Conservation (phyloP, 1,140 invertebrate genomes). For the Orchestia grillus region DNA sequence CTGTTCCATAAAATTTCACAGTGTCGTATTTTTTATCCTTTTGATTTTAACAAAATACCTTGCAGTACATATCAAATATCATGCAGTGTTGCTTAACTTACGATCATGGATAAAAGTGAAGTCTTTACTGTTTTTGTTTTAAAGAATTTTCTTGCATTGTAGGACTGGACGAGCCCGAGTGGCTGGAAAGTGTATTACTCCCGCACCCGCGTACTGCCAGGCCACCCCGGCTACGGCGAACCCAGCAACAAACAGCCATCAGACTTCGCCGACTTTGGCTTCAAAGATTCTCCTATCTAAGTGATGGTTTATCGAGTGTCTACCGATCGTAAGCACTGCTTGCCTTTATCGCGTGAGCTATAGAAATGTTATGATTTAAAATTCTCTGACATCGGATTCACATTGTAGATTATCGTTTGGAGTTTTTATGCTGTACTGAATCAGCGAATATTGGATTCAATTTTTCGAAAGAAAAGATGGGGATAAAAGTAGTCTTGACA, state of each 20-base stretch:
- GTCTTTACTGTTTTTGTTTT: too few species aligned
- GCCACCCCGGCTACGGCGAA: constrained; percentile 10
- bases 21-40: too few species aligned
- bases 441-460: background rate
- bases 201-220: background rate
- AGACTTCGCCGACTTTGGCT: constrained; percentile 39
- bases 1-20: too few species aligned
- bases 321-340: background rate
- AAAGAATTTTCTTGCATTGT: too few species aligned
- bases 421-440: background rate
- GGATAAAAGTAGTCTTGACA: background rate
- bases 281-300: constrained; percentile 48
- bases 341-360: background rate
- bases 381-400: background rate
- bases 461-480: background rate
- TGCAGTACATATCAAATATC: too few species aligned
- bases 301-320: background rate
- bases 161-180: constrained; percentile 32
- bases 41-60: too few species aligned
- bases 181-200: background rate
- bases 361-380: background rate
- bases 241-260: background rate
- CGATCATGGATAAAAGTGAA: too few species aligned
- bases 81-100: too few species aligned
- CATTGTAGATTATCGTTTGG: background rate